Conservation (phyloP, 2,113 vertebrate genomes). For the Sarotherodon lohbergeri region DNA sequence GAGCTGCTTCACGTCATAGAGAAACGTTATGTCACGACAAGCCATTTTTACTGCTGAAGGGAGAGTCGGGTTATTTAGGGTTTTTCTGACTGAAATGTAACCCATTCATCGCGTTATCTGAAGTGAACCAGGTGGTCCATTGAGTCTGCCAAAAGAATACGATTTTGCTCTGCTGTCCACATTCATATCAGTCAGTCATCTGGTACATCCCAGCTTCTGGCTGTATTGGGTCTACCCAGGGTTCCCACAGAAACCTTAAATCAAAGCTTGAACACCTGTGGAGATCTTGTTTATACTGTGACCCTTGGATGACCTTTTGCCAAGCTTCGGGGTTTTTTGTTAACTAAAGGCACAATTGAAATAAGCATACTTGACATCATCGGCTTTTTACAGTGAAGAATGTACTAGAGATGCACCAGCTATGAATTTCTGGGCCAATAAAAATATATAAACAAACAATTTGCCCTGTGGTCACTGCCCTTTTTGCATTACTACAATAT, state of each 20-base stretch:
- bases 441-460: neutral
- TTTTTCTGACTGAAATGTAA: neutral
- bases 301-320: neutral
- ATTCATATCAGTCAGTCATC: neutral
- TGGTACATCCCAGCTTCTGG: neutral
- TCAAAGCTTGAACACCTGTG: neutral
- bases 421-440: neutral
- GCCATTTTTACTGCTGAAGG: neutral
- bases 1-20: neutral
- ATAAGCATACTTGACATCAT: neutral
- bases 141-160: neutral
- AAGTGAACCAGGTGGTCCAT: neutral
- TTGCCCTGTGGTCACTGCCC: neutral
- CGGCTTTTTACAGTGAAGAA: neutral
- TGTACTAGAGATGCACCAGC: neutral
- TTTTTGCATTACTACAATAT: neutral
- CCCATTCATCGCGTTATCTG: neutral
- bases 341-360: neutral
- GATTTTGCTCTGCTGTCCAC: neutral
- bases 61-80: neutral
- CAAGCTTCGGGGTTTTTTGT: neutral
- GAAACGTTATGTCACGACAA: slow-evolving; percentile 17
- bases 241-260: neutral
- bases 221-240: neutral
- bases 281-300: neutral